Base-by-base conservation (phyloP, 2,888 invertebrate species). In the Drosophila nigricruria region DNA sequence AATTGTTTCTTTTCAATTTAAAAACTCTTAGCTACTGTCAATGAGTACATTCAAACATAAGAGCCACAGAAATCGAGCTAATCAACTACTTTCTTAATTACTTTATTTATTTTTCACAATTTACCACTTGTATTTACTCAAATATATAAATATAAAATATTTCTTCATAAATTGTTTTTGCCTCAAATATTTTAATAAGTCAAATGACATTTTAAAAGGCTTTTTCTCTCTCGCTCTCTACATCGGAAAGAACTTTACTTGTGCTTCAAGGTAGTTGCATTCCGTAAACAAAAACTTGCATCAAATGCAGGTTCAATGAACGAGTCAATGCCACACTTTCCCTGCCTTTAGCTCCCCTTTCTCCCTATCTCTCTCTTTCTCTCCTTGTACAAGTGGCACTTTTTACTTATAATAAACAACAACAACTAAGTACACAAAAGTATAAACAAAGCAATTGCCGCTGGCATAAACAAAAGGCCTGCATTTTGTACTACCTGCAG, bases 321-420 rank as follows among this genome's bases (percentile, higher is more conserved):
- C 77, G 32, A 45, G 59, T 61, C 77, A 78, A 80, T 80, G 80
- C 80, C 72, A 57, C 32, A 59, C 50, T 50, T 58, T 25, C 25
- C 36, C 59, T 30, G 14, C 54, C 58, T 42, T 32, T 12, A 3
- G 2, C 23, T 12, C 40, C 18, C 40, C 14, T 43, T 6, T 3
- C 18, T 3, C 12, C 16, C 42, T 18, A 18, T 25, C 27, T 45
- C 25, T 36, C 27, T 27, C 20, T 20, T 8, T 38, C 23, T 25
- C 10, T 18, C 27, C 3, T 10, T 76, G 61, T 77, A 75, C 82
- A 81, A 76, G 88, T 82, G 85, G 63, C 76, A 82, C 88, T 82
- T 82, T 88, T 82, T 88, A 82, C 79, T 88, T 84, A 76, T 65
- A 79, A 82, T 88, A 73, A 82, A 82, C 70, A 64, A 64, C 64